Percentiles rank a stretch among this genome's conserved stretches.
These are phyloP conservation scores for Rhincodon typus DNA, from an alignment of 2,797 vertebrate species.

Conservation along the genomic window DNA sequence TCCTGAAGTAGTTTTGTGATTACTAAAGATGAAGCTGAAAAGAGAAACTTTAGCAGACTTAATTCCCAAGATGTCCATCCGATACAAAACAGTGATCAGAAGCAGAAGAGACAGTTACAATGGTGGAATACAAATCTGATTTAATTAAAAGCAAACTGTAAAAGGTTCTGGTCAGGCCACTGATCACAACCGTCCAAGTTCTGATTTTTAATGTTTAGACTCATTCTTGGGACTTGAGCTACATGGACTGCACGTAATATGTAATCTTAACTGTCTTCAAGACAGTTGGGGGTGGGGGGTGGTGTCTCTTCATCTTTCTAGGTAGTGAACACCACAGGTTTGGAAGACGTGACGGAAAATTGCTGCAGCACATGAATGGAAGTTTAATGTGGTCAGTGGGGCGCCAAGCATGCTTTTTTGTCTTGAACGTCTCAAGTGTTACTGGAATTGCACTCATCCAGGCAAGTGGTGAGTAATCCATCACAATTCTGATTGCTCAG, in stretches of 20 bases:
- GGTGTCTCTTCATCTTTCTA: too few species aligned
- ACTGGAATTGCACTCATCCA: too few species aligned
- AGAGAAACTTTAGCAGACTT: neutral
- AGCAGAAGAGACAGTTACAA: neutral
- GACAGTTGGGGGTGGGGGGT: too few species aligned
- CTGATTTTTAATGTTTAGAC: neutral
- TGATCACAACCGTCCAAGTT: neutral
- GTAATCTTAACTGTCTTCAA: too few species aligned
- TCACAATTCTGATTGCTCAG: too few species aligned
- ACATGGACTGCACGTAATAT: neutral
- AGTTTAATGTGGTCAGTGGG: too few species aligned
- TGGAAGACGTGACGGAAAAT: too few species aligned
- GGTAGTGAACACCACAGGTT: too few species aligned
- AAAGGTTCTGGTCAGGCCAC: neutral
- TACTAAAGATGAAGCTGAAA: neutral
- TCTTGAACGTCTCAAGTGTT: too few species aligned
- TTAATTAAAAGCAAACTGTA: neutral
- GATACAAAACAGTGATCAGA: neutral
- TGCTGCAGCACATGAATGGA: too few species aligned
- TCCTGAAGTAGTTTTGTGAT: neutral
- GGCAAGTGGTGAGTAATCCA: too few species aligned
- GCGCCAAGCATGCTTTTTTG: too few species aligned
- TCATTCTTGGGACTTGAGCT: neutral
- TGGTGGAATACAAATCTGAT: neutral
- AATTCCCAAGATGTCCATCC: neutral